phyloP scores from a whole-genome alignment of 2,113 vertebrate species.

The Chaetodon auriga region DNA sequence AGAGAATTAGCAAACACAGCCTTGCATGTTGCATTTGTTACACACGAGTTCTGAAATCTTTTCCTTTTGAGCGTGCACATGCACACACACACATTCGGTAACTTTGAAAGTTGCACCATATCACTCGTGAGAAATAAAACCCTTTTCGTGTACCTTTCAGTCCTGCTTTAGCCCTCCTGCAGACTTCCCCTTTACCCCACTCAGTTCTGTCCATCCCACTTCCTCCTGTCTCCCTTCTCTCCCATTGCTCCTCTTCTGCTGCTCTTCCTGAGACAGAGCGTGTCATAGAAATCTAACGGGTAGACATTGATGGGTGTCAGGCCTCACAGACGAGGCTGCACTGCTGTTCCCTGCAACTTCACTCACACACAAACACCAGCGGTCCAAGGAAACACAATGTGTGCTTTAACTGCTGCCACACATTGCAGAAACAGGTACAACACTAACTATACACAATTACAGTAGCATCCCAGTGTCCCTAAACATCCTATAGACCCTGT shows the following conservation, averaged over 20 bases:
- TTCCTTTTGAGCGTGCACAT: not conserved
- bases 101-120: constrained; percentile 28
- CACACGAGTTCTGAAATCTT: not conserved
- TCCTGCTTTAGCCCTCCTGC: constrained; percentile 50
- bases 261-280: constrained; percentile 63
- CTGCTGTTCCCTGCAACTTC: constrained; percentile 59
- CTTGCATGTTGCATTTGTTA: constrained; percentile 4
- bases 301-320: constrained; percentile 76
- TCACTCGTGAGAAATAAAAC: constrained; percentile 56
- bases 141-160: constrained; percentile 60
- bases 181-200: constrained; percentile 44
- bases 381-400: constrained; percentile 25
- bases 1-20: constrained; percentile 11
- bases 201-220: constrained; percentile 36
- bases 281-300: constrained; percentile 81
- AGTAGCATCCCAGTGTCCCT: not conserved
- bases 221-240: constrained; percentile 42
- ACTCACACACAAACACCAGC: constrained; percentile 45
- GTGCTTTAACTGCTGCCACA: constrained; percentile 23
- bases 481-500: not conserved
- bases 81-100: not conserved
- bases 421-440: constrained; percentile 2
- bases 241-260: constrained; percentile 38
- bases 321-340: constrained; percentile 62
- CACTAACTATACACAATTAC: constrained; percentile 3